phyloP scores from a whole-genome alignment of 2,888 invertebrate genomes.

The Epinotia nisella region DNA sequence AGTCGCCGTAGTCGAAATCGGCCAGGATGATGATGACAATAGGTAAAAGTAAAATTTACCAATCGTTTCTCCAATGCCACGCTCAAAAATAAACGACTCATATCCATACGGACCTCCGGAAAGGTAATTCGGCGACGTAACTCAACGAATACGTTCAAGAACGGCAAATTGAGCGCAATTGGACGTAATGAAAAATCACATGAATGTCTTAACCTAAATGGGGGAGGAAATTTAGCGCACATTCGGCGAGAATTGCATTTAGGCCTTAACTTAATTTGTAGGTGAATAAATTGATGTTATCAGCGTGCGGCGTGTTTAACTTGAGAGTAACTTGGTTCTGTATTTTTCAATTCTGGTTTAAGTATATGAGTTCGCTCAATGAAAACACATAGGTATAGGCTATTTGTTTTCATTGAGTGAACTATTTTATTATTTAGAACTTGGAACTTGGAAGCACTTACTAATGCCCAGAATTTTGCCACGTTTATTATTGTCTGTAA shows the following conservation, averaged over 20 bases:
- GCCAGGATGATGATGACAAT: too few species aligned
- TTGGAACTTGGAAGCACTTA: too few species aligned
- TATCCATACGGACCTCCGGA: conserved; percentile 4
- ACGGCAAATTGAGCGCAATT: conserved; percentile 38
- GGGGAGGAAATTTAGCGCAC: conserved; percentile 28
- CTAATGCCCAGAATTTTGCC: too few species aligned
- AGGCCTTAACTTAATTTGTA: background rate
- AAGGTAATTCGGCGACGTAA: conserved; percentile 26
- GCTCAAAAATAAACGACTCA: background rate
- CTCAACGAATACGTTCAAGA: conserved; percentile 28
- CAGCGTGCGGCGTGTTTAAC: background rate
- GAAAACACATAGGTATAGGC: too few species aligned
- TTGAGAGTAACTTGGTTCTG: background rate
- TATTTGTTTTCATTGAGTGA: too few species aligned
- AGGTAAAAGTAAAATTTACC: too few species aligned
- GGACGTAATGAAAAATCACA: conserved; percentile 39
- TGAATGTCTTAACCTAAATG: conserved; percentile 32
- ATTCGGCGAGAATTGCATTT: conserved; percentile 8
- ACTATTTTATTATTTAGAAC: too few species aligned
- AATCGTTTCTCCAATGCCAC: background rate
- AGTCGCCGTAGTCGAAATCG: too few species aligned
- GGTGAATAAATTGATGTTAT: conserved; percentile 6
- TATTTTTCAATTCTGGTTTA: too few species aligned
- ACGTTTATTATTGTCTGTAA: too few species aligned
- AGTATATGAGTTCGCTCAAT: too few species aligned